Evolutionary conservation across 2,113 vertebrate species (phyloP).

Genomic region (Cathartes aura): DNA sequence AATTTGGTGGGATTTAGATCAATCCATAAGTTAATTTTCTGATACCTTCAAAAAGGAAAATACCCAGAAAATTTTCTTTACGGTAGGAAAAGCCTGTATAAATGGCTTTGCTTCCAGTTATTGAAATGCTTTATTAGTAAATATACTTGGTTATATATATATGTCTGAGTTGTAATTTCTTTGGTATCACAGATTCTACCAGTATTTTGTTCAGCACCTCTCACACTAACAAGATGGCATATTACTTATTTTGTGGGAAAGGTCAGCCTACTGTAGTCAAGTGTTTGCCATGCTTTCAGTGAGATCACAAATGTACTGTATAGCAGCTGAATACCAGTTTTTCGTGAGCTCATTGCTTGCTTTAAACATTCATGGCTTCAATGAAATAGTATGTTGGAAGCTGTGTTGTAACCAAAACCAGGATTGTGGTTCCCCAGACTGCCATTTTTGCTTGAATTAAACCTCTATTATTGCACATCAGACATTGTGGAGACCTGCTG

Average conservation of each 20-base stretch:
- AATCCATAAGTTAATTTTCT: not conserved
- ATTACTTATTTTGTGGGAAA: not conserved
- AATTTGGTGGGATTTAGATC: not conserved
- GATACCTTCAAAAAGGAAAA: not conserved
- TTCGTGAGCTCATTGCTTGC: not conserved
- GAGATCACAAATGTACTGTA: not conserved
- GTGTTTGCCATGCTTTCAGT: not conserved
- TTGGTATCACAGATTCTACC: not conserved
- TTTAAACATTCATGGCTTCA: not conserved
- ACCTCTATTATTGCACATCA: not conserved
- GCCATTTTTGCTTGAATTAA: not conserved
- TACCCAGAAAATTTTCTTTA: not conserved
- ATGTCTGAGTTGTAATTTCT: not conserved
- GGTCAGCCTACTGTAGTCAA: not conserved
- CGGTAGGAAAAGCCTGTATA: fast-evolving
- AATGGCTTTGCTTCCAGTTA: not conserved
- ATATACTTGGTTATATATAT: not conserved
- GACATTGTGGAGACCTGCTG: not conserved
- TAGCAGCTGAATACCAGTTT: not conserved
- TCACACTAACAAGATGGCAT: not conserved
- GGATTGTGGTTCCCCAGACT: not conserved
- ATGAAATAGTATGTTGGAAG: not conserved
- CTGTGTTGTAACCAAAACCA: not conserved
- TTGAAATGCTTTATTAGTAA: not conserved
- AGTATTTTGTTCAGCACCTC: not conserved